Evolutionary conservation across 2,113 vertebrate genomes (phyloP), one percentile per base, ranked within the genome.

Genomic region (Nyctibius bracteatus): DNA sequence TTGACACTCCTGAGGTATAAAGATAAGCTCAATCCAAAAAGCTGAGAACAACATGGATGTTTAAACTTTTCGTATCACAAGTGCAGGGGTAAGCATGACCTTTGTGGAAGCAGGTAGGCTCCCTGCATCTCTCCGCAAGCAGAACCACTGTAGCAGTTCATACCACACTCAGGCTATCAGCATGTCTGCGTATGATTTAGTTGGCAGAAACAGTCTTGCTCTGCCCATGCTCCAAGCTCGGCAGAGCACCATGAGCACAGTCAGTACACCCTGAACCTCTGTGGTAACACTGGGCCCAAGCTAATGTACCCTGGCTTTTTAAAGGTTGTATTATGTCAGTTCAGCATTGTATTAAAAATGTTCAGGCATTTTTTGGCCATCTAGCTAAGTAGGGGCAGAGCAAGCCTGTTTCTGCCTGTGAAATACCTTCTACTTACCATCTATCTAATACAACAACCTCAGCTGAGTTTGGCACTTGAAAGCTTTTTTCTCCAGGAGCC

Each of bases 401-500:
- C 35, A 11, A 89, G 72, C 51, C 77, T 74, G 65, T 30, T 74
- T 21, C 25, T 94, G 87, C 73, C 81, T 46, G 51, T 67, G 87
- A 7, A 84, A 87, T 77, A 35, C 21, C 78, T 91, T 93, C 81
- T 61, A 16, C 63, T 78, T 87, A 10, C 28, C 10, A 0, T 37
- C 80, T 81, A 8, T 88, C 57, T 71, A 33, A 55, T 14, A 27
- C 46, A 74, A 5, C 41, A 6, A 8, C 43, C 65, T 92, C 85
- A 59, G 61, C 81, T 18, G 18, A 81, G 52, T 39, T 59, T 41
- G 65, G 51, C 90, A 25, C 84, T 67, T 63, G 33, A 75, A 88
- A 86, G 81, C 22, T 63, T 92, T 78, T 86, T 79, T 16, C 73
- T 59, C 57, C 81, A 61, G 90, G 43, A 90, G 85, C 94, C 90